A percentile compares a stretch with the other conserved stretches of the same genome.
These are phyloP conservation scores for Narcine bancroftii DNA, from an alignment of 2,113 vertebrate species.

Conservation along the genomic window DNA sequence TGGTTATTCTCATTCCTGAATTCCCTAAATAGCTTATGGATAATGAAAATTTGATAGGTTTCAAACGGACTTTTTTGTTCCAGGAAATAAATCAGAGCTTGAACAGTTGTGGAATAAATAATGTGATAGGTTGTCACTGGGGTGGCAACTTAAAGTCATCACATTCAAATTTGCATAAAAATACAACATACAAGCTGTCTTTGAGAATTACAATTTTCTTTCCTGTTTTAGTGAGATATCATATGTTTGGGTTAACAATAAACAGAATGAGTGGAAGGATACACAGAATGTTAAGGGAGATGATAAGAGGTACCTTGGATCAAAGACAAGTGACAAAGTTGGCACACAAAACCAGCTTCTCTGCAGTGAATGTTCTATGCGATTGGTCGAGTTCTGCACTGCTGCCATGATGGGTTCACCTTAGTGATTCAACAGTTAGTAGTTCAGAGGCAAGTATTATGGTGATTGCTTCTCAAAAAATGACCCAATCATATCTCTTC, in stretches of 20 bases:
- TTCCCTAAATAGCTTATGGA: not conserved
- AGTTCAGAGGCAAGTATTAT: not conserved
- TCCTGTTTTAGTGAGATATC: not conserved
- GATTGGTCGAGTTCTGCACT: not conserved
- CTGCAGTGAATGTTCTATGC: not conserved
- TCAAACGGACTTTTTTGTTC: not conserved
- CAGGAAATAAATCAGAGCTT: not conserved
- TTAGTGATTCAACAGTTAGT: not conserved
- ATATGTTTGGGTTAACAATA: not conserved
- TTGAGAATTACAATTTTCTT: not conserved
- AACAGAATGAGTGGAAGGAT: not conserved
- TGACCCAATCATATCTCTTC: not conserved
- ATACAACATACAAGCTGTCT: not conserved
- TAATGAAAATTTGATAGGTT: not conserved
- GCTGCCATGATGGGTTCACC: not conserved
- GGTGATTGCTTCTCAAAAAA: not conserved
- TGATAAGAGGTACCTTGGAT: not conserved
- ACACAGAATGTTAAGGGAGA: not conserved
- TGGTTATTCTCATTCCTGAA: no score
- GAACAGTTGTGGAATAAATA: not conserved
- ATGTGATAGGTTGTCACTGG: not conserved
- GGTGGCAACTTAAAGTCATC: not conserved
- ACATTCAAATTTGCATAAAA: not conserved
- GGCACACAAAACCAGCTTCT: not conserved
- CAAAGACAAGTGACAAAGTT: not conserved